These are phyloP conservation scores for Saccostrea cuccullata DNA, from an alignment of 1,140 invertebrate genomes.

Conservation along the genomic window DNA sequence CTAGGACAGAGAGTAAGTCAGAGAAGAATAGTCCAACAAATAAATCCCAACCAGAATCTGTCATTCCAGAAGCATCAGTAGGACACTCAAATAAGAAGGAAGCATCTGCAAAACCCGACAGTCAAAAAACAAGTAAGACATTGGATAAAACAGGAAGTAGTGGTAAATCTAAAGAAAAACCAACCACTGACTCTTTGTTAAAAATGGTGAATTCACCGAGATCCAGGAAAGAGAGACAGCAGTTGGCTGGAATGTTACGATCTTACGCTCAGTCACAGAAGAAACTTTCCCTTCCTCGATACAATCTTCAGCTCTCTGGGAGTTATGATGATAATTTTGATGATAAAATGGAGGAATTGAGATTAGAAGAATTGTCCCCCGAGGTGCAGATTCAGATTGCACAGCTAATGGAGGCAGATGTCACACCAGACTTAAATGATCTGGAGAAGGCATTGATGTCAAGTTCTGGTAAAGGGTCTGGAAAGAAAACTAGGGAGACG, in stretches of 20 bases:
- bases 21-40: not conserved
- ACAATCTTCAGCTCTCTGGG: conserved; percentile 59
- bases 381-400: conserved; percentile 64
- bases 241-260: conserved; percentile 62
- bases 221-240: conserved; percentile 63
- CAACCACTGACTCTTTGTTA: conserved; percentile 55
- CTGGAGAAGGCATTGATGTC: conserved; percentile 40
- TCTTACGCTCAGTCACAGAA: conserved; percentile 56
- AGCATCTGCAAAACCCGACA: conserved; percentile 3
- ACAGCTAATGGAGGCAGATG: conserved; percentile 62
- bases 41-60: not conserved
- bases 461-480: not conserved
- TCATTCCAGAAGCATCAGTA: not conserved
- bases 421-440: conserved; percentile 47
- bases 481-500: not conserved
- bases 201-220: conserved; percentile 68
- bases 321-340: conserved; percentile 55
- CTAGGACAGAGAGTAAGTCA: not conserved
- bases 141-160: not conserved
- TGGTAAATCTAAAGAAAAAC: conserved; percentile 49
- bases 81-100: not conserved
- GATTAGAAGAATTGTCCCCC: conserved; percentile 60
- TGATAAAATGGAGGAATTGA: conserved; percentile 49
- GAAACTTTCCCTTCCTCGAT: conserved; percentile 52
- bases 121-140: not conserved